phyloP scores from a whole-genome alignment of 2,113 vertebrate genomes.

The Eubucco bourcierii region DNA sequence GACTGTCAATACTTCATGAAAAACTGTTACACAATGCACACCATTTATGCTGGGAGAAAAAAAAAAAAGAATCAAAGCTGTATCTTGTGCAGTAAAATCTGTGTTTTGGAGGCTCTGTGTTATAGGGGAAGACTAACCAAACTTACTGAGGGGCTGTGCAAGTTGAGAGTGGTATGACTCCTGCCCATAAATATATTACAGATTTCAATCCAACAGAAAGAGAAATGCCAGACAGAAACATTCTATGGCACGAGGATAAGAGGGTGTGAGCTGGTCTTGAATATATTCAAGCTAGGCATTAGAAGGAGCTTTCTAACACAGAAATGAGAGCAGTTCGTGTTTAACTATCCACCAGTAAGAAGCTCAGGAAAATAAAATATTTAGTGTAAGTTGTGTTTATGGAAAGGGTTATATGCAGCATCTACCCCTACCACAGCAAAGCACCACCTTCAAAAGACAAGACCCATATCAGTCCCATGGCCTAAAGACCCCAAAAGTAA shows the following conservation, averaged over 20 bases:
- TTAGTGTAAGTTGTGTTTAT: not conserved
- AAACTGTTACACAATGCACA: not conserved
- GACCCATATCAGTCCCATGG: not conserved
- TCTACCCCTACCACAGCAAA: not conserved
- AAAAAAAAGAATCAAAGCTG: not conserved
- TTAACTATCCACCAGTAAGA: not conserved
- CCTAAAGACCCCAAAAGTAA: not conserved
- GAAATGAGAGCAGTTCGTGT: not conserved
- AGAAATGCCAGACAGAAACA: not conserved
- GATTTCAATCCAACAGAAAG: not conserved
- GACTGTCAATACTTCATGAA: not conserved
- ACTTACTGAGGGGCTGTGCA: not conserved
- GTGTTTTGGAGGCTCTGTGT: not conserved
- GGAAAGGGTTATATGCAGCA: not conserved
- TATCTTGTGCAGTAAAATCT: not conserved
- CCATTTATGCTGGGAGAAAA: not conserved
- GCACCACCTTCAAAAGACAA: not conserved
- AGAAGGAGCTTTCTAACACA: not conserved
- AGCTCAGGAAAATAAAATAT: not conserved
- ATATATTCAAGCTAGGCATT: rapidly evolving
- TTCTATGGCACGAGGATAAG: not conserved
- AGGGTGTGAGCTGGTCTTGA: not conserved
- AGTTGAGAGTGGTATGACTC: not conserved
- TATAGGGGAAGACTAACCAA: not conserved
- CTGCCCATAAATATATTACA: not conserved